These are phyloP conservation scores for Arvicanthis niloticus DNA, from an alignment of 2,113 vertebrate species.

Conservation along the genomic window DNA sequence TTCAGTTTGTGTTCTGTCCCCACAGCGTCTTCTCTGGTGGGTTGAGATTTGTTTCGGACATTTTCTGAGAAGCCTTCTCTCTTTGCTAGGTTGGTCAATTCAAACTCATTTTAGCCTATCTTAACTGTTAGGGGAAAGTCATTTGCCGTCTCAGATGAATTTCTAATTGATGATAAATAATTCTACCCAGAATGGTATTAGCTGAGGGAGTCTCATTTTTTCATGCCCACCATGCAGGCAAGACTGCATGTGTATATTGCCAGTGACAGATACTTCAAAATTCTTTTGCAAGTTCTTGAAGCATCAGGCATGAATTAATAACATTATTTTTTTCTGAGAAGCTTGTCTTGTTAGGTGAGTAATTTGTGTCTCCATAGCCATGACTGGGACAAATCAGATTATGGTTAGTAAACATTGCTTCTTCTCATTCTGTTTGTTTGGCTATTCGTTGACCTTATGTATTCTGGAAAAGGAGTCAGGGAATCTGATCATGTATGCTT, in stretches of 20 bases:
- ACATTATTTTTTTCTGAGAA: conserved; percentile 14
- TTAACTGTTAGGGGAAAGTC: conserved; percentile 4
- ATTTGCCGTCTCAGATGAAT: neutral
- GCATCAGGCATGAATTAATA: conserved; percentile 63
- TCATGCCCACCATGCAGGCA: fast-evolving
- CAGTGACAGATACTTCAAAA: neutral
- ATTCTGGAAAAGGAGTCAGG: neutral
- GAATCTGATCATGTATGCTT: neutral
- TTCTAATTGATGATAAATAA: conserved; percentile 12
- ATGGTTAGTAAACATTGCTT: neutral
- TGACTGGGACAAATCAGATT: conserved; percentile 19
- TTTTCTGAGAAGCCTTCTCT: neutral
- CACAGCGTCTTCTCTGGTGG: neutral
- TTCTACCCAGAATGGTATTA: neutral
- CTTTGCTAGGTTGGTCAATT: neutral
- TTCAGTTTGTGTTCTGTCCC: neutral
- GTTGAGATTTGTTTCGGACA: neutral
- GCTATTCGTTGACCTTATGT: neutral
- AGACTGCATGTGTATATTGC: neutral
- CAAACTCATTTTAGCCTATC: neutral
- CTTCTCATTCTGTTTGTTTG: neutral
- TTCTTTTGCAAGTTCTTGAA: conserved; percentile 30
- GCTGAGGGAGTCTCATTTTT: neutral
- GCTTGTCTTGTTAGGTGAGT: neutral
- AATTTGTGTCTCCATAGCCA: neutral